Evolutionary conservation across 1,140 invertebrate species (phyloP).

Genomic region (Philopotamus ludificatus): DNA sequence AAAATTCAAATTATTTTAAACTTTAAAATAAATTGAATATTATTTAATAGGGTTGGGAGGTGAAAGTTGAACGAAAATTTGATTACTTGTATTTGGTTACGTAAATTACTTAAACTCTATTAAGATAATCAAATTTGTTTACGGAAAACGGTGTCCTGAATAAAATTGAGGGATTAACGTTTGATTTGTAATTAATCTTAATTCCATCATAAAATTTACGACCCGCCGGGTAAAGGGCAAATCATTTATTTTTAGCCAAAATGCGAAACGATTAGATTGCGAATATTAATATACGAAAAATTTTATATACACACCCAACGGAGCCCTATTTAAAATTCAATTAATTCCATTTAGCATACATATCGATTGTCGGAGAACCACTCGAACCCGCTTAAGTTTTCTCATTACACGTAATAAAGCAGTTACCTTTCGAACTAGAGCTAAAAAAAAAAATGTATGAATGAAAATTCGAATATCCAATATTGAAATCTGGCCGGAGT

Average conservation of each 20-base stretch:
- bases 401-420: too few species aligned
- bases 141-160: neutral
- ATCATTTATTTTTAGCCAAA: neutral
- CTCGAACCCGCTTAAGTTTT: too few species aligned
- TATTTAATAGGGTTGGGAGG: too few species aligned
- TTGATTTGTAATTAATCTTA: neutral
- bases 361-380: too few species aligned
- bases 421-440: too few species aligned
- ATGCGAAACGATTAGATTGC: neutral
- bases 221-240: neutral
- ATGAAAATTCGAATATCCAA: neutral
- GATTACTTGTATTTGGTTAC: too few species aligned
- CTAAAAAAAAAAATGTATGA: too few species aligned
- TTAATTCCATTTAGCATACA: neutral
- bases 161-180: neutral
- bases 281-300: neutral
- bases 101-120: neutral
- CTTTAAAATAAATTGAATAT: too few species aligned
- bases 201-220: too few species aligned
- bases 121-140: neutral
- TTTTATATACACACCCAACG: neutral
- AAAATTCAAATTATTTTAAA: too few species aligned
- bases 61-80: too few species aligned
- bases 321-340: neutral
- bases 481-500: too few species aligned